Evolutionary conservation across 1,140 invertebrate genomes (phyloP).

Genomic region (Tetragnatha versicolor): DNA sequence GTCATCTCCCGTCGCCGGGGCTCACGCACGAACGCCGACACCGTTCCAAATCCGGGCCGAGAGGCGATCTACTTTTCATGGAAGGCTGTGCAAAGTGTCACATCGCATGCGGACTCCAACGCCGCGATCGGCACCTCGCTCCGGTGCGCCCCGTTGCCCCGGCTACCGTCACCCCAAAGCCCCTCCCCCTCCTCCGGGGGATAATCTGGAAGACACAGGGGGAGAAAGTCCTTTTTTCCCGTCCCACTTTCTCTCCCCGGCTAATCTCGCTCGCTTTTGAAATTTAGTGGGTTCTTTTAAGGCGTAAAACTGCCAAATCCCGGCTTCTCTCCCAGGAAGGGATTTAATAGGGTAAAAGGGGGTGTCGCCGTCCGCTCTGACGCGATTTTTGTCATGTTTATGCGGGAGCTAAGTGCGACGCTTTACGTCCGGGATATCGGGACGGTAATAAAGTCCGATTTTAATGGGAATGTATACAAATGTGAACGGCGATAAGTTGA

Average conservation of each 20-base stretch:
- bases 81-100: conserved; percentile 53
- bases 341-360: conserved; percentile 48
- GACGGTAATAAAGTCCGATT: no score
- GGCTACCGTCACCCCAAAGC: conserved; percentile 30
- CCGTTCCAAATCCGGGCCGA: conserved; percentile 41
- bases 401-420: no score
- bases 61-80: conserved; percentile 54
- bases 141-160: conserved; percentile 42
- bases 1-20: conserved; percentile 41
- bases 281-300: conserved; percentile 50
- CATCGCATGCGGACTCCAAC: conserved; percentile 47
- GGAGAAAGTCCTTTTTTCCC: conserved; percentile 11
- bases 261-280: conserved; percentile 52
- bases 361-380: conserved; percentile 12
- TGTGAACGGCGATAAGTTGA: no score
- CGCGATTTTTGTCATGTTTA: conserved; percentile 41
- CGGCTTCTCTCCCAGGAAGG: conserved; percentile 6
- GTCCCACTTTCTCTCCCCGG: not conserved
- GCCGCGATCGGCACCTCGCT: conserved; percentile 52
- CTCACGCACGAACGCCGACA: conserved; percentile 42
- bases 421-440: no score
- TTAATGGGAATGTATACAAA: no score
- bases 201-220: conserved; percentile 45
- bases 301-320: conserved; percentile 54
- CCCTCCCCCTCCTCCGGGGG: conserved; percentile 10